Percentiles rank a stretch among this genome's conserved stretches.
Evolutionary conservation across 92 coral and sea anemone genomes (phyloP).

Genomic region (Pocillopora meandrina): DNA sequence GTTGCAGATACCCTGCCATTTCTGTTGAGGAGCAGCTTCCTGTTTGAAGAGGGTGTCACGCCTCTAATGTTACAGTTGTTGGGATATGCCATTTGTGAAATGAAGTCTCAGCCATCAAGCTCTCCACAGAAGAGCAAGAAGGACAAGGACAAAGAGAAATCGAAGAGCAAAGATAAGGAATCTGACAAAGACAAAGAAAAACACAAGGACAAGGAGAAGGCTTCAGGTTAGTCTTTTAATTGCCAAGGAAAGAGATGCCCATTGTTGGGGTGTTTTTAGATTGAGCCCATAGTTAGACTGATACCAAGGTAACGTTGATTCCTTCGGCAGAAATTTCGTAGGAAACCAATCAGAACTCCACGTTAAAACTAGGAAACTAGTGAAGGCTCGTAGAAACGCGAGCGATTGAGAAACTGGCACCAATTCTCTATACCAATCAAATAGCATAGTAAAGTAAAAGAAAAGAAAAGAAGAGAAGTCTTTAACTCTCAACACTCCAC

Average conservation of each 20-base stretch:
- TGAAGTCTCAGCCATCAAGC: conserved; percentile 58
- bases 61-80: conserved; percentile 89
- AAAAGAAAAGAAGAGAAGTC: too few relatives aligned
- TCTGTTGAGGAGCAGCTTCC: conserved; percentile 89
- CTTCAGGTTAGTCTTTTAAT: neutral
- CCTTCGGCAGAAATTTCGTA: too few relatives aligned
- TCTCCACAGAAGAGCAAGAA: conserved; percentile 81
- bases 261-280: too few relatives aligned
- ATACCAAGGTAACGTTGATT: too few relatives aligned
- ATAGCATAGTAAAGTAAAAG: too few relatives aligned
- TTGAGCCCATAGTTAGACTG: too few relatives aligned
- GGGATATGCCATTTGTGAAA: conserved; percentile 90
- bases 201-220: conserved; percentile 62
- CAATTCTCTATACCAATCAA: too few relatives aligned
- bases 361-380: too few relatives aligned
- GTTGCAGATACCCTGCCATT: conserved; percentile 82
- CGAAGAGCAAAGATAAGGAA: conserved; percentile 67
- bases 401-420: too few relatives aligned
- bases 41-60: conserved; percentile 96
- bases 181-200: conserved; percentile 58
- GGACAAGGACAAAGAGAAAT: conserved; percentile 83
- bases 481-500: too few relatives aligned
- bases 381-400: too few relatives aligned
- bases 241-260: neutral
- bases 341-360: too few relatives aligned